A percentile compares a stretch with the other conserved stretches of the same genome.
phyloP scores from a whole-genome alignment of 1,140 invertebrate species.

The Dreissena polymorpha region DNA sequence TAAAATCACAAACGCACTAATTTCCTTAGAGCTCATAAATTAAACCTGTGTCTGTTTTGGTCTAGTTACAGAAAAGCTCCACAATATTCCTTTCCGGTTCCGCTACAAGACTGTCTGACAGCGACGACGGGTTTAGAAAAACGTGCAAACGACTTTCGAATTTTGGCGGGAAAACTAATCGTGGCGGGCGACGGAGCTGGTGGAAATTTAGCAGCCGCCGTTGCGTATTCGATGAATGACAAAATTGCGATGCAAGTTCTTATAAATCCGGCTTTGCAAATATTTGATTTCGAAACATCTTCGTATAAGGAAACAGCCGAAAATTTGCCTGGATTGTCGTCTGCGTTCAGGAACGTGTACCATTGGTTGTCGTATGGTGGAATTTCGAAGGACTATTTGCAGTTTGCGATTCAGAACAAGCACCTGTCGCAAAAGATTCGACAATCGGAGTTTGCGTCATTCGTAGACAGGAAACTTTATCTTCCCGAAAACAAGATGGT shows the following conservation, averaged over 20 bases:
- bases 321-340: conserved; percentile 67
- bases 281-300: conserved; percentile 74
- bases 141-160: conserved; percentile 59
- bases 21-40: too few species aligned
- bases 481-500: conserved; percentile 59
- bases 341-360: conserved; percentile 60
- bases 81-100: conserved; percentile 70
- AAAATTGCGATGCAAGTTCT: conserved; percentile 71
- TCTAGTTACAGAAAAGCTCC: conserved; percentile 75
- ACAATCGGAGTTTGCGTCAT: conserved; percentile 46
- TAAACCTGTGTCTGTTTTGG: too few species aligned
- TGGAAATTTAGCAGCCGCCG: conserved; percentile 73
- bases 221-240: conserved; percentile 62
- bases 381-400: conserved; percentile 43
- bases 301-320: conserved; percentile 70
- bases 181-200: conserved; percentile 76
- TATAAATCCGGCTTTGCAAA: conserved; percentile 74
- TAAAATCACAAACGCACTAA: too few species aligned
- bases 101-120: conserved; percentile 70
- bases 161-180: conserved; percentile 65
- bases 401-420: conserved; percentile 60
- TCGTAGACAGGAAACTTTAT: conserved; percentile 63
- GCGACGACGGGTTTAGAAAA: conserved; percentile 68
- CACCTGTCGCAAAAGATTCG: conserved; percentile 62
- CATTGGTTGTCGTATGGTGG: conserved; percentile 69